Base-by-base conservation (phyloP, 2,888 invertebrate genomes). In the Volucella inanis region DNA sequence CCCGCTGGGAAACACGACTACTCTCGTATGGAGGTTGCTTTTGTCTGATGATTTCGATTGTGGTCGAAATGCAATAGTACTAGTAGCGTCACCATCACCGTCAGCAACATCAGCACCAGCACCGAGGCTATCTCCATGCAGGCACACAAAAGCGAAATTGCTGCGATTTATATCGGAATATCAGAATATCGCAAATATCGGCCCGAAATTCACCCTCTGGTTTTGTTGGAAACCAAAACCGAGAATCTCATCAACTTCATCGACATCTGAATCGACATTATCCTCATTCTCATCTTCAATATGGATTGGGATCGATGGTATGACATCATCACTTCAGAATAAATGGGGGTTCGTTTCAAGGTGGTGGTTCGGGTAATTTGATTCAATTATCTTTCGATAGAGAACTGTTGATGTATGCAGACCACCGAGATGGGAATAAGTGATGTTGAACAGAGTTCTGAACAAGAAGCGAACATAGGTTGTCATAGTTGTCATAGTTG, bases 321-420 rank as follows among this genome's bases (percentile, higher is more conserved):
- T 55, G 68, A 55, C 68, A 70, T 57, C 70, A 57, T 22, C 22
- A 22, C 22, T 22, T 22, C 22, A 22, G 22, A 1, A 22, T 22
- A 22, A 22, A 22, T 22, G 22, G 22, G 54, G 54, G 14, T 74
- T 43, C 18, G 38, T n/a, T 68, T 31, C 55, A 54, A n/a, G 18
- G 49, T 18, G 61, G 50, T 50, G 47, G 50, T 43, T 15, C 47
- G 74, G 79, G 55, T 84, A 79, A 84, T 84, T 84, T 84, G 70
- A 84, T 75, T 84, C 84, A 84, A 79, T 84, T 84, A 84, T 84
- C 64, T 54, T 59, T 68, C 79, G 75, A 75, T 75, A 70, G 70
- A 64, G 65, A 84, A 84, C 79, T 79, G 79, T 79, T 83, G 83
- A 71, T 71, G 59, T 71, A 59, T 71, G 57, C 62, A 74, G 62